Conservation (phyloP, 1,140 invertebrate species). For the Uloborus diversus region DNA sequence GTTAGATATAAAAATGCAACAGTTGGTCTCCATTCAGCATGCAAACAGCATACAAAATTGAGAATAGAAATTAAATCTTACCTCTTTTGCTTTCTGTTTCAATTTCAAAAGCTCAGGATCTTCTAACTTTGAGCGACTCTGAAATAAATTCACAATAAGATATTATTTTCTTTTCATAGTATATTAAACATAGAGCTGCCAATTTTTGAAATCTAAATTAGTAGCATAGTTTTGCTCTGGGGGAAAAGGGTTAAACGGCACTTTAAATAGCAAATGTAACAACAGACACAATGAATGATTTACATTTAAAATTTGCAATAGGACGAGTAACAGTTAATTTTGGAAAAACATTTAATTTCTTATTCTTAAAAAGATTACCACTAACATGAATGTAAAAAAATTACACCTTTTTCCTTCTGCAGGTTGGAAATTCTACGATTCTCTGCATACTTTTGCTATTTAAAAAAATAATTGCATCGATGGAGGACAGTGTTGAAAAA, state of each 20-base stretch:
- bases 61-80: slow-evolving; percentile 60
- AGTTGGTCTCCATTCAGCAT: no score
- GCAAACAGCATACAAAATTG: background rate
- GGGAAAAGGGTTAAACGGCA: background rate
- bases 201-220: background rate
- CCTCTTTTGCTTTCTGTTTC: slow-evolving; percentile 92
- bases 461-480: no score
- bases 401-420: no score
- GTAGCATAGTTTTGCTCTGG: background rate
- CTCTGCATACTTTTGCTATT: no score
- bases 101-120: slow-evolving; percentile 96
- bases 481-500: no score
- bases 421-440: no score
- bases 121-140: slow-evolving; percentile 85
- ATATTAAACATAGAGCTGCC: background rate
- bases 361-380: no score
- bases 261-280: background rate
- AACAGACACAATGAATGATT: background rate
- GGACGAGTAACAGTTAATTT: background rate
- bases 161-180: background rate
- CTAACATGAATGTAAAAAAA: no score
- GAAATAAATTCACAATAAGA: background rate
- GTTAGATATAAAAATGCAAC: no score
- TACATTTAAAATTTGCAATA: background rate
- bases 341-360: background rate